Evolutionary conservation across 2,113 vertebrate species (phyloP).

Genomic region (Callorhinus ursinus): DNA sequence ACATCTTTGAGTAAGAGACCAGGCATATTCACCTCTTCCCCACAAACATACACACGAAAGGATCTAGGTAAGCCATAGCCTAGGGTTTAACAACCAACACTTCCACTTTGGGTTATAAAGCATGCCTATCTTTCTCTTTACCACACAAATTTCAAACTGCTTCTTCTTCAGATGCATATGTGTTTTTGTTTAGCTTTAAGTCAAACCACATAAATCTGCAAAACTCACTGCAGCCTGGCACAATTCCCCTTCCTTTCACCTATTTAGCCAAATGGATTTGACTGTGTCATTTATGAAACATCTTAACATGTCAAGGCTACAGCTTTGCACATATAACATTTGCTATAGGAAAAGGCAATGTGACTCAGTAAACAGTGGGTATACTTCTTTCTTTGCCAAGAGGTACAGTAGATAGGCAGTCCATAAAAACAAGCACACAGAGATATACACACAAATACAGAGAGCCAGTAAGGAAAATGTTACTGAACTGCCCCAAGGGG

Average conservation of each 20-base stretch:
- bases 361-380: not conserved
- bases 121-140: not conserved
- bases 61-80: not conserved
- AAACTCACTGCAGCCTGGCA: not conserved
- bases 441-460: slow-evolving; percentile 27
- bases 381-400: slow-evolving; percentile 7
- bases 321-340: slow-evolving; percentile 7
- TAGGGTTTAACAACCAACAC: slow-evolving; percentile 26
- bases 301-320: slow-evolving; percentile 24
- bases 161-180: not conserved
- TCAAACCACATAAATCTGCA: slow-evolving; percentile 31
- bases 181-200: slow-evolving; percentile 58
- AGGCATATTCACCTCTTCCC: not conserved
- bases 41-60: not conserved
- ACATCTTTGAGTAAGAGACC: slow-evolving; percentile 6
- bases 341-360: not conserved
- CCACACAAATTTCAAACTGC: slow-evolving; percentile 5
- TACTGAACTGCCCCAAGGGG: not conserved
- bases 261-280: slow-evolving; percentile 47
- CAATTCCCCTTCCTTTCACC: not conserved
- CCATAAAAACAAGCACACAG: slow-evolving; percentile 50
- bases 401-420: not conserved
- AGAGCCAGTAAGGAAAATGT: slow-evolving; percentile 45
- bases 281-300: slow-evolving; percentile 47
- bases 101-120: slow-evolving; percentile 25